Base-by-base conservation (phyloP, 2,888 invertebrate species). In the Fragum whitleyi region DNA sequence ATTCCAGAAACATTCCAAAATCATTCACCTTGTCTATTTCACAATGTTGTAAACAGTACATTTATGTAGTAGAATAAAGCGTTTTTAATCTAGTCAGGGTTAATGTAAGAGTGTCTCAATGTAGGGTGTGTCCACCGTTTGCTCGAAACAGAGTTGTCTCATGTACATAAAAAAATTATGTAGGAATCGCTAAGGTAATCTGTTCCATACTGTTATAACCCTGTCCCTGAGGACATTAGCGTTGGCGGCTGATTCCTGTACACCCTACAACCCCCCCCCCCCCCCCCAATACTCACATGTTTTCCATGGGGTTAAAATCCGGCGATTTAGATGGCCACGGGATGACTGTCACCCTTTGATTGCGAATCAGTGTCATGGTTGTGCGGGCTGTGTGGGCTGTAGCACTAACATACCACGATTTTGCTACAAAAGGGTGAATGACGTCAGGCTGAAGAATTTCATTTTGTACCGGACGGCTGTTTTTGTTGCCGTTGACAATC, bases 241-340 rank as follows among this genome's bases (percentile, higher is more conserved):
- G 6, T 39, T 7, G 19, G 42, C 19, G 23, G n/a, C 19, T 9
- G 57, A 21, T 1, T 47, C 23, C 19, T 23, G 11, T 21, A 14
- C 19, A 28, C 29, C 21, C 26, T 29, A 1, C 62, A 21, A 21
- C 47, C 47, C 2, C 28, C 47, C 32, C 42, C 23, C 21, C 53
- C 59, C 73, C n/a, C n/a, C n/a, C n/a, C n/a, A n/a, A n/a, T n/a
- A n/a, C n/a, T n/a, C 55, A 78, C 23, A 73, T 32, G 57, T 73
- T 55, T 59, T 78, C 73, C 2, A 73, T 73, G 2, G 47, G 68
- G 51, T 68, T 78, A 1, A 67, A 53, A 51, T 78, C 77, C n/a
- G 68, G 68, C 23, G 29, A 42, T 28, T 76, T 70, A 14, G 61
- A 19, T 26, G 72, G 61, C 26, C 32, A 61, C n/a, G 59, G 59